Evolutionary conservation across 1,140 invertebrate species (phyloP).

Genomic region (Phymastichus coffea): DNA sequence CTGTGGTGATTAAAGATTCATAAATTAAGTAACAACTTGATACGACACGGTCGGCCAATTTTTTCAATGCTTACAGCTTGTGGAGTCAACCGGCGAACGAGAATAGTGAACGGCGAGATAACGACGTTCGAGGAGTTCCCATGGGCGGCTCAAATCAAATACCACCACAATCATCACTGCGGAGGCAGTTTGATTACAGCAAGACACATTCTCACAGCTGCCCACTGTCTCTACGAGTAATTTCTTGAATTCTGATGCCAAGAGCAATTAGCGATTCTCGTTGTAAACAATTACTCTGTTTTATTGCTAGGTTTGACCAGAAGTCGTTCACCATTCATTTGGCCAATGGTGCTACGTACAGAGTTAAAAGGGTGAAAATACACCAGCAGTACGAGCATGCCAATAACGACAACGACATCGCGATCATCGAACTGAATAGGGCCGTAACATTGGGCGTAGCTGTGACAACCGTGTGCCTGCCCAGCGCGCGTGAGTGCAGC

Average conservation of each 20-base stretch:
- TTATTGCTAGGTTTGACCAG: slow-evolving; percentile 53
- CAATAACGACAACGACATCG: slow-evolving; percentile 80
- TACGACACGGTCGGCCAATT: no score
- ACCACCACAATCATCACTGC: slow-evolving; percentile 71
- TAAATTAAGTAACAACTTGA: no score
- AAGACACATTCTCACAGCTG: slow-evolving; percentile 62
- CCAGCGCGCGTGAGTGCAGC: slow-evolving; percentile 40
- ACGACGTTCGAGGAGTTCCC: slow-evolving; percentile 72
- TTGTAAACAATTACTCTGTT: no score
- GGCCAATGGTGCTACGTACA: slow-evolving; percentile 42
- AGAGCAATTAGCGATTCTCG: no score
- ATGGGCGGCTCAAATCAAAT: slow-evolving; percentile 71
- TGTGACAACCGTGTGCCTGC: slow-evolving; percentile 72
- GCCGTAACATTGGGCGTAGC: slow-evolving; percentile 62
- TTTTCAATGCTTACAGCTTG: no score
- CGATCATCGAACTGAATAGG: slow-evolving; percentile 69
- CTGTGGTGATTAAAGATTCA: no score
- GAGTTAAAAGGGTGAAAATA: slow-evolving; percentile 51
- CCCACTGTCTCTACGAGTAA: slow-evolving; percentile 64
- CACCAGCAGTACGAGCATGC: slow-evolving; percentile 71
- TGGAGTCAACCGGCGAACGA: slow-evolving; percentile 64
- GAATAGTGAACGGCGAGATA: slow-evolving; percentile 72
- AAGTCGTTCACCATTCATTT: slow-evolving; percentile 51
- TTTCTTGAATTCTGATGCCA: slow-evolving; percentile 39
- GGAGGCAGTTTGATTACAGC: slow-evolving; percentile 69